Evolutionary conservation across 1,140 invertebrate species (phyloP), one percentile per base, ranked within the genome.

Genomic region (Drosophila nannoptera): DNA sequence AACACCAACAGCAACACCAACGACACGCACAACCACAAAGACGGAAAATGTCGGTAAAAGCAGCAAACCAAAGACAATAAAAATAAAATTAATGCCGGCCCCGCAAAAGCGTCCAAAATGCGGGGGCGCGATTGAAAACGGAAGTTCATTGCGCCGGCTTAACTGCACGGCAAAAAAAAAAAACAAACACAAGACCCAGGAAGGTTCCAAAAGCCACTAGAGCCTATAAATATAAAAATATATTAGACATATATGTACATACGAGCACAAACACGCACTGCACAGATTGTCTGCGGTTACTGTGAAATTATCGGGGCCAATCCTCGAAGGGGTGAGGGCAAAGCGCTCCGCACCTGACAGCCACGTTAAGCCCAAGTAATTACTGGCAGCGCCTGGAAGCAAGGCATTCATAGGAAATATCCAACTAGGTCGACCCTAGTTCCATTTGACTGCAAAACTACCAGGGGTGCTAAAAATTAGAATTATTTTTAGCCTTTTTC

Each of bases 81-180:
- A 73, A 77, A 62, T 68, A 58, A 82, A 81, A 64, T 74, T 77
- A 74, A 77, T 81, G 69, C 58, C 52, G 35, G 56, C 16, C 16
- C 61, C 14, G 42, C 61, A 54, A 54, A 53, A 43, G 40, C 49
- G 5, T 35, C 50, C 43, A 60, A 63, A 60, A 69, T 43, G 71
- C 63, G 74, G 74, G 56, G 74, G 72, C 40, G 61, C 29, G 48
- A 60, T 73, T 73, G 60, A 59, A 77, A 82, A 68, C 78, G 78
- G 78, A 82, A 82, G 78, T 82, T 82, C 78, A 75, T 70, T 82
- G 77, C 38, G 69, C 77, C 36, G 31, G 49, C 9, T 2, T 36
- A 54, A 53, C 46, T 42, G 38, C 42, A 40, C 50, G 56, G 11
- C 42, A 54, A 9, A 31, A 45, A 52, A 0, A 55, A 36, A 59